Base-by-base conservation (phyloP, 2,888 invertebrate species). In the Cheilosia urbana region DNA sequence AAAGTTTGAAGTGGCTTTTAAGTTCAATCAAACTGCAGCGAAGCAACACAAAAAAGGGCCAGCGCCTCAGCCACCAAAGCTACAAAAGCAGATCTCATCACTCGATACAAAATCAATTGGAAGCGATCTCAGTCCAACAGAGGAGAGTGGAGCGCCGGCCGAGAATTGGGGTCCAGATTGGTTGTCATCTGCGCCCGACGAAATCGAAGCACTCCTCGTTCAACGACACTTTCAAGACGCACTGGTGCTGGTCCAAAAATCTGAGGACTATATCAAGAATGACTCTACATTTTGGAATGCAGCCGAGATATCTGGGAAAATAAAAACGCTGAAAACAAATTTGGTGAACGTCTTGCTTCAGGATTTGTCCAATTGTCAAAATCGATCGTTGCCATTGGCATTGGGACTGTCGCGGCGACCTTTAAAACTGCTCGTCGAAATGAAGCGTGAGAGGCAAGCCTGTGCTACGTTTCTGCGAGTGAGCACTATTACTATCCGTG, bases 191-290 rank as follows among this genome's bases (percentile, higher is more conserved):
- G 95, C 97, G 4, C 96, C 97, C 1, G 99, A 99, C 91, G 98
- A 99, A 92, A 93, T 99, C 71, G 98, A 99, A 93, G 98, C 98
- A 15, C 95, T 96, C 89, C 97, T 99, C 88, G 99, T 98, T 0
- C 98, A 99, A 92, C 94, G 99, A 89, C 97, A 98, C 92, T 99
- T 99, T 90, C 97, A 98, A 91, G 97, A 97, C 90, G 98, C 98
- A 1, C 96, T 97, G 87, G 94, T 95, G 87, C 93, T 98, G 15
- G 94, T 98, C 88, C 96, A 96, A 88, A 95, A 95, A 89, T 93
- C 94, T 0, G 93, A 94, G 83, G 93, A 93, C 6, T 95, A 94
- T 89, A 90, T 95, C 30, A 87, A 91, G 66, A 87, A 90, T 2
- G 90, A 90, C 42, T 89, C 88, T 1, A 89, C 89, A 24, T 92